A percentile compares a stretch with the other conserved stretches of the same genome.
phyloP scores from a whole-genome alignment of 2,888 invertebrate genomes.

The Pantelozetes paolii region DNA sequence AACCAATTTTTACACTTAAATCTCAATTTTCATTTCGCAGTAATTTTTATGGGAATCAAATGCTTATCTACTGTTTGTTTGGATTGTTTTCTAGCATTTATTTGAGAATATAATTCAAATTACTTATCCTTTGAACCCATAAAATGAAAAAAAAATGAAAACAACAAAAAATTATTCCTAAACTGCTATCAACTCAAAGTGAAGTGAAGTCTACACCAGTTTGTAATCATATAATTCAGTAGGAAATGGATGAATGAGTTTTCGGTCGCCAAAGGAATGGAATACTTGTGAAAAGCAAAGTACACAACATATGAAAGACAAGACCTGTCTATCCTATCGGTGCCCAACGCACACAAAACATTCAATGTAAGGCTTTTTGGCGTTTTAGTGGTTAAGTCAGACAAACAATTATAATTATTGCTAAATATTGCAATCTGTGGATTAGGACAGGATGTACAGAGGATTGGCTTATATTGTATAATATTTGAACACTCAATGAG shows the following conservation, averaged over 20 bases:
- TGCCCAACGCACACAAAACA: too few species aligned
- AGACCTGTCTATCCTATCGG: too few species aligned
- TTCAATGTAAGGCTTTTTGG: too few species aligned
- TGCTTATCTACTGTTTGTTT: neutral
- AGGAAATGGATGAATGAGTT: conserved; percentile 15
- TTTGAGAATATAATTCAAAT: neutral
- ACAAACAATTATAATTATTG: too few species aligned
- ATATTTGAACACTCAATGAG: too few species aligned
- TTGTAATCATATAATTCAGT: neutral
- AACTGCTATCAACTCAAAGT: neutral
- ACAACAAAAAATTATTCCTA: neutral
- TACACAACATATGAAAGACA: neutral
- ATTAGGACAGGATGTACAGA: too few species aligned
- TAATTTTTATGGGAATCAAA: conserved; percentile 2
- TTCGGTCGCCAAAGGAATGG: neutral
- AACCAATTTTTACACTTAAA: neutral
- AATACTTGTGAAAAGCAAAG: conserved; percentile 1
- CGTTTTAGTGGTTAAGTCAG: too few species aligned
- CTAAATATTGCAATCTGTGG: too few species aligned
- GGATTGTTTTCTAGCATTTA: neutral
- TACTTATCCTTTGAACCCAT: neutral
- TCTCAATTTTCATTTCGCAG: neutral
- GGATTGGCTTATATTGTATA: too few species aligned
- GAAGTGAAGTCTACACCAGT: too few species aligned
- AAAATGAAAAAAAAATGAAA: neutral